Percentiles rank a stretch among this genome's conserved stretches.
Conservation (phyloP, 1,140 invertebrate species). For the Rhyzopertha dominica region DNA sequence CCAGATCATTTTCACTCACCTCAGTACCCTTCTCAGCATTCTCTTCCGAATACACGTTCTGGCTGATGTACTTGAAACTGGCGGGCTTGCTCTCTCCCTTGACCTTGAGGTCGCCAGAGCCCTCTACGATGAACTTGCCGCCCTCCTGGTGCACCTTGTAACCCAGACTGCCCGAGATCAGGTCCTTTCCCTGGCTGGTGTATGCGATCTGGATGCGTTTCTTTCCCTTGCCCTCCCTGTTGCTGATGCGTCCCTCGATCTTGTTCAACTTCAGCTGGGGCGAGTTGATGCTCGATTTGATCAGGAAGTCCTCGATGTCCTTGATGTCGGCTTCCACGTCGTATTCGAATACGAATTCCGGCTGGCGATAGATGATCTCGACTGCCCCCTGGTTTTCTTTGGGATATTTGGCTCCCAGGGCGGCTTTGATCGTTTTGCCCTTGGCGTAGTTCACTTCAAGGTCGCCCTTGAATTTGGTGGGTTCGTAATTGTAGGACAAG, state of each 20-base stretch:
- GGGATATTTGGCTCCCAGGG: constrained; percentile 38
- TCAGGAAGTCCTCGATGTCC: constrained; percentile 59
- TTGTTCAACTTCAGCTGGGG: constrained; percentile 61
- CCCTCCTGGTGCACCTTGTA: constrained; percentile 66
- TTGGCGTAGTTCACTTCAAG: constrained; percentile 51
- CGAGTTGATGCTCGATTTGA: constrained; percentile 60
- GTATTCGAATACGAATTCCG: constrained; percentile 49
- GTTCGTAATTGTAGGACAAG: constrained; percentile 2
- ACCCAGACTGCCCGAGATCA: constrained; percentile 62
- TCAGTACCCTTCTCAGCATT: constrained; percentile 60
- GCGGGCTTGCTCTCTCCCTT: constrained; percentile 60
- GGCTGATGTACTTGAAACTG: constrained; percentile 66
- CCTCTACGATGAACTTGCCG: constrained; percentile 64
- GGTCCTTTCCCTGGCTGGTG: constrained; percentile 57
- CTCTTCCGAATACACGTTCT: constrained; percentile 53
- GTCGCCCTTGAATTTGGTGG: constrained; percentile 35
- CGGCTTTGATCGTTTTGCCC: constrained; percentile 48
- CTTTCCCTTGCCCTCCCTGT: constrained; percentile 52
- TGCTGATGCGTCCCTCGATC: constrained; percentile 57
- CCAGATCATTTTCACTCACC: constrained; percentile 42
- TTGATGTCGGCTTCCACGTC: constrained; percentile 53
- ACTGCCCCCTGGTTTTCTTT: constrained; percentile 47
- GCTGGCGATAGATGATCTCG: constrained; percentile 48
- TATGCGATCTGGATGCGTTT: constrained; percentile 54
- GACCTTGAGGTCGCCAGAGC: constrained; percentile 60